phyloP scores from a whole-genome alignment of 2,797 vertebrate species.

The Anolis apletophallus region DNA sequence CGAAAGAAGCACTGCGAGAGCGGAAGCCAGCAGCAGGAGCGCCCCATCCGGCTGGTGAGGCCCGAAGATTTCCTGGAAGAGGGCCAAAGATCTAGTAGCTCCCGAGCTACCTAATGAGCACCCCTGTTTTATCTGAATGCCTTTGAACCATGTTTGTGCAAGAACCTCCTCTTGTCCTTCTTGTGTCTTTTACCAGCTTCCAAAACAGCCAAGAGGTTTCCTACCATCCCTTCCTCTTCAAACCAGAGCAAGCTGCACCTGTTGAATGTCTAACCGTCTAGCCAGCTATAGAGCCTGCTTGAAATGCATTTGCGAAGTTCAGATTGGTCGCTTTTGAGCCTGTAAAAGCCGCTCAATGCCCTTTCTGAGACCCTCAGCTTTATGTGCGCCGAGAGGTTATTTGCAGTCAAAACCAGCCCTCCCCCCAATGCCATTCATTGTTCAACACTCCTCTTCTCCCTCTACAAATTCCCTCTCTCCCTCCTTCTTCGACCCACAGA shows the following conservation, averaged over 20 bases:
- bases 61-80: no score
- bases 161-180: background rate
- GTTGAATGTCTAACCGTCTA: background rate
- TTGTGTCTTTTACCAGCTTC: background rate
- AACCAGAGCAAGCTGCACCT: background rate
- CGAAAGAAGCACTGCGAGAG: no score
- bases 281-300: background rate
- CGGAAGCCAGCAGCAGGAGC: no score
- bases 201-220: no score
- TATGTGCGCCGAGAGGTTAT: background rate
- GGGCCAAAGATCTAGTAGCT: no score
- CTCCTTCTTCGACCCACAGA: constrained; percentile 6
- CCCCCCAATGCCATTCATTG: background rate
- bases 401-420: accelerated
- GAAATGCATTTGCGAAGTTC: background rate
- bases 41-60: no score
- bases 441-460: background rate
- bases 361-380: background rate
- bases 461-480: background rate
- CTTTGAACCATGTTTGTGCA: background rate
- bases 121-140: background rate
- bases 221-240: background rate
- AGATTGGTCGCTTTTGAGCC: background rate
- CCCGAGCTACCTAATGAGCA: background rate
- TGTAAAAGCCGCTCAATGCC: background rate